Evolutionary conservation across 2,888 invertebrate species (phyloP), one percentile per base, ranked within the genome.

Genomic region (Empis stercorea): DNA sequence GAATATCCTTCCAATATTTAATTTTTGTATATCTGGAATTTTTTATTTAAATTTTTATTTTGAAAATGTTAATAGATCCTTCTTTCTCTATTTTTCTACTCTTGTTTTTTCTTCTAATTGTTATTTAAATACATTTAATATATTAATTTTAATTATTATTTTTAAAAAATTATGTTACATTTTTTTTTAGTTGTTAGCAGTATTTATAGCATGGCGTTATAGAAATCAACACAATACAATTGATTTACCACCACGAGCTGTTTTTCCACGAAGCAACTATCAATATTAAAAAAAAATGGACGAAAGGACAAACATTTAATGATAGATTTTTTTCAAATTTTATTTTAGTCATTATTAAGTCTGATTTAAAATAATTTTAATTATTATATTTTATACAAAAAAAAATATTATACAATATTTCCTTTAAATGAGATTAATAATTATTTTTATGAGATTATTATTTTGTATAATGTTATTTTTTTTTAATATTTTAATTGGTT

Each of bases 171-270:
- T 17, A 11, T 44, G 16, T n/a, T 14, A 40, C 2, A 23, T 1
- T 16, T 7, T 27, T 20, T 73, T 76, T 38, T 76, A 89, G 88
- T 76, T 89, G 63, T 77, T 87, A 65, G 88, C 88, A 62, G 81
- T 86, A 57, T 79, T 86, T 71, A 73, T 86, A 66, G 83, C 87
- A 54, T 80, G 82, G 64, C 80, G 79, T 58, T 88, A 84, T 71
- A 79, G 87, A 63, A 87, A 88, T 71, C 83, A 82, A 67, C 78
- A 81, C 48, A 81, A 86, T 71, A 84, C 85, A 49, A 73, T 75
- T 61, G 79, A 81, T 67, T 78, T 81, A 68, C 76, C 79, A 61
- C 78, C 83, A 47, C 81, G 81, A 59, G 83, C 84, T 59, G 74
- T 84, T 59, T 84, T 84, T 66, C 82, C 83, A 51, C 59, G 61